These are phyloP conservation scores for Labeo calbasu DNA, from an alignment of 2,797 vertebrate genomes.

Conservation along the genomic window DNA sequence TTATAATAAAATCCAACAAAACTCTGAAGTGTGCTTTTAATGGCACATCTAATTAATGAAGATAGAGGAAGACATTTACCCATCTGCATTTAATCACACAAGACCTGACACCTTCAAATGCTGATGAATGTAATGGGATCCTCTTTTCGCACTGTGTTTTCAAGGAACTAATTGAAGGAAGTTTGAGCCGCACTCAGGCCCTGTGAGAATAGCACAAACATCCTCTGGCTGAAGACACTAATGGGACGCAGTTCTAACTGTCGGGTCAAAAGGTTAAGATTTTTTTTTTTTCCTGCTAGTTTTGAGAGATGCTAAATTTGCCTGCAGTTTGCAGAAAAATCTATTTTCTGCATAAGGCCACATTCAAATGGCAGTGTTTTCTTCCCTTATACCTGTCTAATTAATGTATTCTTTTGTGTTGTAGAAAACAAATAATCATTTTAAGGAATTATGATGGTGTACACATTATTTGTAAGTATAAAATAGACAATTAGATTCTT, in stretches of 20 bases:
- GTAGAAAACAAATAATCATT: background rate
- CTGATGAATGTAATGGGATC: slow-evolving; percentile 50
- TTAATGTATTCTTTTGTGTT: background rate
- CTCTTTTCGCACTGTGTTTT: slow-evolving; percentile 25
- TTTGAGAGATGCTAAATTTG: slow-evolving; percentile 13
- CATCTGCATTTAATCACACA: slow-evolving; percentile 50
- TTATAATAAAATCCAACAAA: slow-evolving; percentile 15
- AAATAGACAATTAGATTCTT: background rate
- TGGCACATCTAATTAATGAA: slow-evolving; percentile 56
- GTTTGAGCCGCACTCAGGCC: slow-evolving; percentile 9
- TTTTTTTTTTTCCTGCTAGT: background rate
- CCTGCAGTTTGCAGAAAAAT: background rate
- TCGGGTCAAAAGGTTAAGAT: background rate
- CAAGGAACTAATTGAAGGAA: slow-evolving; percentile 31
- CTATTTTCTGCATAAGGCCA: background rate
- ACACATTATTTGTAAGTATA: background rate
- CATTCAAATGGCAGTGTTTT: background rate
- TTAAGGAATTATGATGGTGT: background rate
- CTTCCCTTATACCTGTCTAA: background rate
- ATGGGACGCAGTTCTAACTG: slow-evolving; percentile 25
- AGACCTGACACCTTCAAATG: slow-evolving; percentile 39
- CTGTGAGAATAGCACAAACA: slow-evolving; percentile 6
- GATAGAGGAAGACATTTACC: slow-evolving; percentile 48
- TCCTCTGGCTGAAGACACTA: slow-evolving; percentile 23
- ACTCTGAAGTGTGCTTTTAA: slow-evolving; percentile 46